These are phyloP conservation scores for Ceratoteleas bidentatus DNA, from an alignment of 1,140 invertebrate species.

Conservation along the genomic window DNA sequence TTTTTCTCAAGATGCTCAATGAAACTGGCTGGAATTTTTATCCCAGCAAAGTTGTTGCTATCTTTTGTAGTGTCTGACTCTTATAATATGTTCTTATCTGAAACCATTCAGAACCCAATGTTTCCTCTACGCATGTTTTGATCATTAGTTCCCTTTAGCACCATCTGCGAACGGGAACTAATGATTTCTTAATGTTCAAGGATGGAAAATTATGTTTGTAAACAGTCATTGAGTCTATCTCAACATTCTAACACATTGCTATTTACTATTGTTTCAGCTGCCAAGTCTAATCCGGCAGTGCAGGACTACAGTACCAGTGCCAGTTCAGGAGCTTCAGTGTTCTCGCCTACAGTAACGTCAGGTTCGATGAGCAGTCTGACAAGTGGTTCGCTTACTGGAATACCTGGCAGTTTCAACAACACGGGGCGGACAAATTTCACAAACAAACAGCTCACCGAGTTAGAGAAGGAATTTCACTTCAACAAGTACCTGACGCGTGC, in stretches of 20 bases:
- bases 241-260: neutral
- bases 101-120: too few relatives aligned
- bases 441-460: constrained; percentile 98
- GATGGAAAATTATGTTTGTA: too few relatives aligned
- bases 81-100: too few relatives aligned
- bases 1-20: too few relatives aligned
- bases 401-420: constrained; percentile 85
- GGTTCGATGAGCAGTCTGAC: constrained; percentile 57
- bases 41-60: too few relatives aligned
- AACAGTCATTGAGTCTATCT: too few relatives aligned
- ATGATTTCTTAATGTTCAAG: too few relatives aligned
- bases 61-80: too few relatives aligned
- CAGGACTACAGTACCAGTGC: constrained; percentile 76
- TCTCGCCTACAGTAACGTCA: constrained; percentile 68
- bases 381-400: constrained; percentile 66
- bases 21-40: too few relatives aligned
- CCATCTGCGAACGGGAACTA: too few relatives aligned
- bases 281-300: constrained; percentile 84
- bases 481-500: constrained; percentile 99
- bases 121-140: too few relatives aligned
- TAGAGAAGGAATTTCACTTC: constrained; percentile 99
- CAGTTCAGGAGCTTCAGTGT: constrained; percentile 72
- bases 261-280: constrained; percentile 82
- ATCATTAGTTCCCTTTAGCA: too few relatives aligned
- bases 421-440: constrained; percentile 98